These are phyloP conservation scores for Rosalia funebris DNA, from an alignment of 2,888 invertebrate species.

Conservation along the genomic window DNA sequence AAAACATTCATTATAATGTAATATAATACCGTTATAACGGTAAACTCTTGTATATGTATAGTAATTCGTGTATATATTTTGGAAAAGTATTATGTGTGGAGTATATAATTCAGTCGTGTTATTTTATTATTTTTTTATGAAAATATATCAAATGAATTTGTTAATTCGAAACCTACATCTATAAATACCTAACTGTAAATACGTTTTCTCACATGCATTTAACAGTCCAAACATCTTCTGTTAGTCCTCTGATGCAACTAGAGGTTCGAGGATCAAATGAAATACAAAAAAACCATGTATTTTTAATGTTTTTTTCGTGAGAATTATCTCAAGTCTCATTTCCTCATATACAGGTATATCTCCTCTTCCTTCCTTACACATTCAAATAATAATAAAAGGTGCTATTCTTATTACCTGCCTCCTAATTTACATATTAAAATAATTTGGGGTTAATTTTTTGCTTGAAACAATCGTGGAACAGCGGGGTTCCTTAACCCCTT, in stretches of 20 bases:
- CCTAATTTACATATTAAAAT: conserved; percentile 55
- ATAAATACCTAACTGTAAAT: background rate
- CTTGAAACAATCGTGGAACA: conserved; percentile 57
- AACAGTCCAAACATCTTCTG: conserved; percentile 33
- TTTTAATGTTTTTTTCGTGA: conserved; percentile 43
- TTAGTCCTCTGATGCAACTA: conserved; percentile 31
- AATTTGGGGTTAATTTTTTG: conserved; percentile 59
- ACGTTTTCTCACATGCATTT: conserved; percentile 33
- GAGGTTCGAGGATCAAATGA: conserved; percentile 24
- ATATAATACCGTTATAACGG: too few relatives aligned
- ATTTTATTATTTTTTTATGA: background rate
- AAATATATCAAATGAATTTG: background rate
- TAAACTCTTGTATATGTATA: too few relatives aligned
- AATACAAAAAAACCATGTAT: conserved; percentile 25
- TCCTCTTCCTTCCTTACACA: conserved; percentile 38
- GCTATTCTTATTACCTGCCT: conserved; percentile 46
- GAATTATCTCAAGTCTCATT: conserved; percentile 39
- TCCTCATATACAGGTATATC: conserved; percentile 44
- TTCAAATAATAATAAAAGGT: conserved; percentile 25
- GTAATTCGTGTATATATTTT: too few relatives aligned
- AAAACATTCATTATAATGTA: too few relatives aligned
- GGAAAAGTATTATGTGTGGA: too few relatives aligned
- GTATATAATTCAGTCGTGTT: too few relatives aligned
- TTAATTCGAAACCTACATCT: background rate
- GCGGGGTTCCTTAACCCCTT: conserved; percentile 40